Percentiles rank a stretch among this genome's conserved stretches.
These are phyloP conservation scores for Parnassius mnemosyne DNA, from an alignment of 2,888 invertebrate genomes.

Conservation along the genomic window DNA sequence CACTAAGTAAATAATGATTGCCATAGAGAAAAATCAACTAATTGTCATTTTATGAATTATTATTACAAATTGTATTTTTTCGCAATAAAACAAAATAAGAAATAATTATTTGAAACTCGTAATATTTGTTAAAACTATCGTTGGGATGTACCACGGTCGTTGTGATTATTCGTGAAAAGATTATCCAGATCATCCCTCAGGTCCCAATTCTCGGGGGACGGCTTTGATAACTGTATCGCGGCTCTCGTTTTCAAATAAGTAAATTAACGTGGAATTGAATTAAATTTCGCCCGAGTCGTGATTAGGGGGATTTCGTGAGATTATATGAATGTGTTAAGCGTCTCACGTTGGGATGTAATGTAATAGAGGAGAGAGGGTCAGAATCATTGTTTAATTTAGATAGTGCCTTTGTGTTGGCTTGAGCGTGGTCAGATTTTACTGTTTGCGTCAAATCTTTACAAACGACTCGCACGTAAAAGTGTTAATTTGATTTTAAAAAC, in stretches of 20 bases:
- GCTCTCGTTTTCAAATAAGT: slow-evolving; percentile 72
- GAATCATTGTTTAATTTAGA: slow-evolving; percentile 66
- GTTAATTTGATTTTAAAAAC: too few relatives aligned
- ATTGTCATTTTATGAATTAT: too few relatives aligned
- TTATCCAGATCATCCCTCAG: slow-evolving; percentile 58
- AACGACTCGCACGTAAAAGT: not conserved
- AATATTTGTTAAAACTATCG: slow-evolving; percentile 4
- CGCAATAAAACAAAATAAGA: not conserved
- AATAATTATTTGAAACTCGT: not conserved
- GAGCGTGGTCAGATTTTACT: not conserved
- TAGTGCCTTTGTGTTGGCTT: slow-evolving; percentile 32
- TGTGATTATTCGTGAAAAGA: slow-evolving; percentile 63
- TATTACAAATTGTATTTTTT: too few relatives aligned
- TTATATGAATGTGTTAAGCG: slow-evolving; percentile 76
- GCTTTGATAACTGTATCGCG: slow-evolving; percentile 54
- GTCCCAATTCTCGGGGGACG: slow-evolving; percentile 49
- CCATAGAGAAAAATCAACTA: too few relatives aligned
- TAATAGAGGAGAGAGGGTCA: slow-evolving; percentile 63
- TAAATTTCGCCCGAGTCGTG: slow-evolving; percentile 67
- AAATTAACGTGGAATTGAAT: slow-evolving; percentile 76
- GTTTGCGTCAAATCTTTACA: not conserved
- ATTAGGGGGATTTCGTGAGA: slow-evolving; percentile 74
- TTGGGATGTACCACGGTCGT: not conserved
- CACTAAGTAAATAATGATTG: too few relatives aligned
- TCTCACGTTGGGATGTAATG: slow-evolving; percentile 62